Conservation (phyloP, 2,888 invertebrate species). For the Parnassius mnemosyne region DNA sequence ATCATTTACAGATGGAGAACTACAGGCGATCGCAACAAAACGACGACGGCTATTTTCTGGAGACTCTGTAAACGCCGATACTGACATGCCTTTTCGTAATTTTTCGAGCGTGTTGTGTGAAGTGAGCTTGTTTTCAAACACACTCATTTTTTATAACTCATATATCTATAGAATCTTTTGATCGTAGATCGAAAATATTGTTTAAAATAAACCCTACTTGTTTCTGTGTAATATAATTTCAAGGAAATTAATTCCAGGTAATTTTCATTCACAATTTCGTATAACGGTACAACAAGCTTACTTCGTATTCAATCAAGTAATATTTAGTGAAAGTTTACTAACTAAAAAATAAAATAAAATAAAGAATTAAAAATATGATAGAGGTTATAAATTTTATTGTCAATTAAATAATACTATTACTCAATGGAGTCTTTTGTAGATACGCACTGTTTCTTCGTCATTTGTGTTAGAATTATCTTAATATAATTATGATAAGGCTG, state of each 20-base stretch:
- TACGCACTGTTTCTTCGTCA: background rate
- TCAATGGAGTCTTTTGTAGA: slow-evolving; percentile 3
- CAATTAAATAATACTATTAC: slow-evolving; percentile 16
- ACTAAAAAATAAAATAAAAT: slow-evolving; percentile 1
- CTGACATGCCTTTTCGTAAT: slow-evolving; percentile 3
- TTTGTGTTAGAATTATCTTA: slow-evolving; percentile 17
- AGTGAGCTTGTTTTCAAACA: slow-evolving; percentile 28
- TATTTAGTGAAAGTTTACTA: slow-evolving; percentile 18
- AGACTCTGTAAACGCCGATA: slow-evolving; percentile 51
- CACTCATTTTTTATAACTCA: background rate
- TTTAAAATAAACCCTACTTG: too few relatives aligned
- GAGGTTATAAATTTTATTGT: slow-evolving; percentile 25
- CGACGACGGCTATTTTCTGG: slow-evolving; percentile 61
- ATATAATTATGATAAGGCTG: slow-evolving; percentile 28
- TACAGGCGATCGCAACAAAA: slow-evolving; percentile 66
- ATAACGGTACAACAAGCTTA: slow-evolving; percentile 22
- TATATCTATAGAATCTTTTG: background rate
- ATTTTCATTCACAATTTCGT: too few relatives aligned
- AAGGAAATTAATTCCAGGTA: too few relatives aligned
- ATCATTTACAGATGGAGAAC: slow-evolving; percentile 61
- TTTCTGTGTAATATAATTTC: too few relatives aligned
- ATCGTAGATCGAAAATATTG: too few relatives aligned
- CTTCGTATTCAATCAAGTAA: slow-evolving; percentile 23
- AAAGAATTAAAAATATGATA: slow-evolving; percentile 14
- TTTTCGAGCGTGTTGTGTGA: slow-evolving; percentile 12